Base-by-base conservation (phyloP, 1,140 invertebrate species). In the fruit fly (Drosophila melanogaster) region DNA sequence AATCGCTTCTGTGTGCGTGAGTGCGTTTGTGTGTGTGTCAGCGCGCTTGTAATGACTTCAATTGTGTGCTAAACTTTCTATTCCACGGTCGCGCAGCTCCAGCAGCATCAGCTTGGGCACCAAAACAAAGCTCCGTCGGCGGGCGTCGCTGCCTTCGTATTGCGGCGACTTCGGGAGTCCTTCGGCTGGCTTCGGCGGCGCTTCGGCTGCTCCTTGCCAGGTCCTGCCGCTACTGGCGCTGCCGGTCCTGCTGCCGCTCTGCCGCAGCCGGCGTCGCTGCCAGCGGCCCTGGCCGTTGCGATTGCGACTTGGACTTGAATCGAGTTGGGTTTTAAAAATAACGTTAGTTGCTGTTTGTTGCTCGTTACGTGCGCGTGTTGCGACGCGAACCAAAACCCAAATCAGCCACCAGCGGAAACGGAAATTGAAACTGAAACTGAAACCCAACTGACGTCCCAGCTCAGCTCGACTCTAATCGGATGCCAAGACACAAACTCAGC, bases 291-390 rank as follows among this genome's bases (percentile, higher is more conserved):
- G 30, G 30, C 30, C 30, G 30, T 24, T 37, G 24, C 49, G 51
- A 41, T 83, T 79, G 58, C 61, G 53, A 77, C 84, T 87, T 87
- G 79, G 84, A 90, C 81, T 91, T 91, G 79, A 84, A 87, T 87
- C 77, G 86, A 84, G 85, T 84, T 91, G 72, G 74, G 75, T 78
- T 90, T 87, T 73, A 78, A 90, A 91, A 89, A 89, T 90, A 91
- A 91, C 90, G 83, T 91, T 91, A 91, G 90, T 91, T 91, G 86
- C 90, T 90, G 90, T 91, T 91, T 91, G 90, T 90, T 91, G 90
- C 90, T 91, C 86, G 90, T 79, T 83, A 90, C 86, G 90, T 91
- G 90, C 83, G 90, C 85, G 90, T 90, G 90, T 78, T 83, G 77
- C 86, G 77, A 90, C 85, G 80, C 89, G 87, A 71, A 90, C 77